phyloP scores from a whole-genome alignment of 2,888 invertebrate species.

The Lasioglossum lativentre region DNA sequence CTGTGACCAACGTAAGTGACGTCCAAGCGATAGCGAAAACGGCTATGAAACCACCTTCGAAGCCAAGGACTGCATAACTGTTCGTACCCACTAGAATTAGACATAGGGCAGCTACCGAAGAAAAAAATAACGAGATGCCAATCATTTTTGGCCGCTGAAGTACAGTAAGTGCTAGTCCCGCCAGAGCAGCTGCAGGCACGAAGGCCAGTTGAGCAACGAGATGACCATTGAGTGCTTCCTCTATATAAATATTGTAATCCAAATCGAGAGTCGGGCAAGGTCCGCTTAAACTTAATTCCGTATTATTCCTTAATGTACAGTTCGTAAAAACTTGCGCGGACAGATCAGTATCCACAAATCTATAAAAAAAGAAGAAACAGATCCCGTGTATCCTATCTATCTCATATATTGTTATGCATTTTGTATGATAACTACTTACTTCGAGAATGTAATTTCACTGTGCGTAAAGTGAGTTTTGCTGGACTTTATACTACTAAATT shows the following conservation, averaged over 20 bases:
- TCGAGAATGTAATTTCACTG: constrained; percentile 88
- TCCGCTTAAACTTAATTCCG: constrained; percentile 84
- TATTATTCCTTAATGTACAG: constrained; percentile 87
- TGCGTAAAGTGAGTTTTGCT: constrained; percentile 89
- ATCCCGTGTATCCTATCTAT: constrained; percentile 4
- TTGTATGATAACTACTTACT: constrained; percentile 83
- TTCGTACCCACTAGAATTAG: constrained; percentile 84
- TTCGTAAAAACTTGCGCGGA: constrained; percentile 87
- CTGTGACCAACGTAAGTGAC: constrained; percentile 84
- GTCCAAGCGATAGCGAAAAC: constrained; percentile 85
- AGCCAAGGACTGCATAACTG: constrained; percentile 83
- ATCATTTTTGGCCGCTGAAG: constrained; percentile 84
- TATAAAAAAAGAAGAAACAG: constrained; percentile 75
- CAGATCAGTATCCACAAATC: constrained; percentile 90
- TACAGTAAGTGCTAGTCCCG: constrained; percentile 83
- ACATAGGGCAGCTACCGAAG: constrained; percentile 83
- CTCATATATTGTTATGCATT: constrained; percentile 50
- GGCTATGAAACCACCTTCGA: constrained; percentile 85
- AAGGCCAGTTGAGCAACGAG: constrained; percentile 85
- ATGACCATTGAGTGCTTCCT: constrained; percentile 85
- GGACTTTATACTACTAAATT: constrained; percentile 90
- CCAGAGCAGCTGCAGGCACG: constrained; percentile 84
- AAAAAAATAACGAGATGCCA: constrained; percentile 84
- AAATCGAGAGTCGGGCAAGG: constrained; percentile 85
- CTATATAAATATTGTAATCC: constrained; percentile 87